These are phyloP conservation scores for Loriculus beryllinus DNA, from an alignment of 2,797 vertebrate genomes.

Conservation along the genomic window DNA sequence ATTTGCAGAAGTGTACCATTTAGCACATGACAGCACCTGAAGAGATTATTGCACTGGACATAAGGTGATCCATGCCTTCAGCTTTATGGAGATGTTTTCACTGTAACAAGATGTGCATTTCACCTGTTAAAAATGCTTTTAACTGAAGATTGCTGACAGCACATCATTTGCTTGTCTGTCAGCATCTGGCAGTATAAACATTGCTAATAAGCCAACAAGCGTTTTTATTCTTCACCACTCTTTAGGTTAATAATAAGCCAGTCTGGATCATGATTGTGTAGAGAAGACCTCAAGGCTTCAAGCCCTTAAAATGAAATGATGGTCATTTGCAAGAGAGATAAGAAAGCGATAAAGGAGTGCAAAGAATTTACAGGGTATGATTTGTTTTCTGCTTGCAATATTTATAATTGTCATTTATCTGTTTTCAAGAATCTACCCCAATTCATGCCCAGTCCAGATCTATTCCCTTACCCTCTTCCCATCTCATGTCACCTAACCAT, in stretches of 20 bases:
- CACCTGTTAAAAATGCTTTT: not conserved
- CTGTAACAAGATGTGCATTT: not conserved
- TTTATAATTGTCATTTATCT: not conserved
- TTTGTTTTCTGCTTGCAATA: not conserved
- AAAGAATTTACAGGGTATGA: not conserved
- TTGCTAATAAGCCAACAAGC: not conserved
- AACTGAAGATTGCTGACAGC: not conserved
- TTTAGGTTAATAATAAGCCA: not conserved
- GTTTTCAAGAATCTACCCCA: not conserved
- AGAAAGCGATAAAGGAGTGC: not conserved
- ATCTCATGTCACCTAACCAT: not conserved
- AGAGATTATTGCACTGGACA: not conserved
- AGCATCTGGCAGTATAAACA: not conserved
- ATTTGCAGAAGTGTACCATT: not conserved
- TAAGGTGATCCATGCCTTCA: not conserved
- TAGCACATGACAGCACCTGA: not conserved
- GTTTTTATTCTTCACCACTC: not conserved
- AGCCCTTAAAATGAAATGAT: not conserved
- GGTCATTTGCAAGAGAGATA: not conserved
- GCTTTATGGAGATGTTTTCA: not conserved
- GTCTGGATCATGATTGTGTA: not conserved
- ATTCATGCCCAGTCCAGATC: not conserved
- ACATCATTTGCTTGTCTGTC: not conserved
- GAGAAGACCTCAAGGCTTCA: not conserved
- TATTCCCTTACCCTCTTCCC: not conserved